A percentile compares a stretch with the other conserved stretches of the same genome.
phyloP scores from a whole-genome alignment of 2,113 vertebrate genomes.

The Oncorhynchus gorbuscha region DNA sequence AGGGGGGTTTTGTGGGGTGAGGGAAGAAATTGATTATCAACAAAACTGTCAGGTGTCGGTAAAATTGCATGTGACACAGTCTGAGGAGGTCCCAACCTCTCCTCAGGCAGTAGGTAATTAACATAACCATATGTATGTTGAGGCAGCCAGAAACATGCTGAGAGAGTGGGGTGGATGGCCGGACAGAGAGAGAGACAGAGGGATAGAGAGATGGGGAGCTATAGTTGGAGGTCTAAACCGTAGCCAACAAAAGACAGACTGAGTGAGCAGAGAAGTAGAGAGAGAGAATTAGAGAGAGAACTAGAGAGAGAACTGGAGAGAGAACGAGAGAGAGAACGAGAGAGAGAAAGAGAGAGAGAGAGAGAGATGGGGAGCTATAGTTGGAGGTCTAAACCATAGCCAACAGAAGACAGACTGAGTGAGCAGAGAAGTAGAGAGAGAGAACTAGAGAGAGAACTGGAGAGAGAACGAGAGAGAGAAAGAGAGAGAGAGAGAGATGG shows the following conservation, averaged over 20 bases:
- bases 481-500: background rate
- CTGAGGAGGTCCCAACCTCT: too few relatives aligned
- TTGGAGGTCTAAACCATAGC: conserved; percentile 30
- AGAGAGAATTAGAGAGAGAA: too few relatives aligned
- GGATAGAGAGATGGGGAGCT: background rate
- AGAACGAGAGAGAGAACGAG: too few relatives aligned
- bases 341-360: background rate
- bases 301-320: too few relatives aligned
- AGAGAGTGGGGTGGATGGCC: background rate
- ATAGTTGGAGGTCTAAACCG: conserved; percentile 17
- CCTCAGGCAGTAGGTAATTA: background rate
- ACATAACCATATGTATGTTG: background rate
- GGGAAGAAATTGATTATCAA: conserved; percentile 17
- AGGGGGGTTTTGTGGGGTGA: too few relatives aligned
- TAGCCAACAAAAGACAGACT: conserved; percentile 56
- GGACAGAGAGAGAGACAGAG: background rate
- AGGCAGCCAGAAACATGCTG: background rate
- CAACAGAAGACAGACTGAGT: conserved; percentile 57
- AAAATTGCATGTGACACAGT: conserved; percentile 19
- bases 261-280: conserved; percentile 46
- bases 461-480: background rate
- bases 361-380: background rate
- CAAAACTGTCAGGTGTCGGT: conserved; percentile 42
- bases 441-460: too few relatives aligned
- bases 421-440: conserved; percentile 38